Conservation (phyloP, 1,140 invertebrate species). For the Wasmannia auropunctata region DNA sequence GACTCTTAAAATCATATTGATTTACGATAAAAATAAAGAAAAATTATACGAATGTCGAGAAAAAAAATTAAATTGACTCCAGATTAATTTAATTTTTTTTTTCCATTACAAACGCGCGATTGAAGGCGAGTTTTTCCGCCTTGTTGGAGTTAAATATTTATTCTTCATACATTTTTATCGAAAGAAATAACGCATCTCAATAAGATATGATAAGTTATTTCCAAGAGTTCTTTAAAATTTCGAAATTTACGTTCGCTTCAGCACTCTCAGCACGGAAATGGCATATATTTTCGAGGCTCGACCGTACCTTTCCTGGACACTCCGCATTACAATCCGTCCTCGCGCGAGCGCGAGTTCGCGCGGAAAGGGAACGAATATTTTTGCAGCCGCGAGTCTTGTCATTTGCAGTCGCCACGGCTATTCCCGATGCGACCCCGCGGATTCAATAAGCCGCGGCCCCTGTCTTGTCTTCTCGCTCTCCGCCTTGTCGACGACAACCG, state of each 20-base stretch:
- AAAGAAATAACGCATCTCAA: not conserved
- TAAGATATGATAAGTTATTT: not conserved
- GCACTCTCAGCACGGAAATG: not conserved
- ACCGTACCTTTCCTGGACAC: not conserved
- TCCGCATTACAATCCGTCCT: not conserved
- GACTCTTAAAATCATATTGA: not conserved
- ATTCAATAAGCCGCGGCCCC: conserved; percentile 53
- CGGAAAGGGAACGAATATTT: conserved; percentile 45
- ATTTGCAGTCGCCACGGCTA: conserved; percentile 56
- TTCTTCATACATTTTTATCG: not conserved
- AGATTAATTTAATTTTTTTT: not conserved
- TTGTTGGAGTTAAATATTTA: not conserved
- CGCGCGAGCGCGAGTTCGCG: not conserved
- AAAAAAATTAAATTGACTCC: conserved; percentile 15
- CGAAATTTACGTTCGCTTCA: not conserved
- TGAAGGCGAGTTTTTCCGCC: not conserved
- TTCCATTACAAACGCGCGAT: not conserved
- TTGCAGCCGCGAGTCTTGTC: conserved; percentile 44
- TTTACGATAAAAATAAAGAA: not conserved
- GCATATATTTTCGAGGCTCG: not conserved
- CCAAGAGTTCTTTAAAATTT: not conserved
- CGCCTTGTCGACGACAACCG: conserved; percentile 56
- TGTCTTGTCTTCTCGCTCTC: conserved; percentile 53
- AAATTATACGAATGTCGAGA: not conserved
- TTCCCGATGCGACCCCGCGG: conserved; percentile 45